These are phyloP conservation scores for Drosophila takahashii DNA, from an alignment of 1,140 invertebrate species.

Conservation along the genomic window DNA sequence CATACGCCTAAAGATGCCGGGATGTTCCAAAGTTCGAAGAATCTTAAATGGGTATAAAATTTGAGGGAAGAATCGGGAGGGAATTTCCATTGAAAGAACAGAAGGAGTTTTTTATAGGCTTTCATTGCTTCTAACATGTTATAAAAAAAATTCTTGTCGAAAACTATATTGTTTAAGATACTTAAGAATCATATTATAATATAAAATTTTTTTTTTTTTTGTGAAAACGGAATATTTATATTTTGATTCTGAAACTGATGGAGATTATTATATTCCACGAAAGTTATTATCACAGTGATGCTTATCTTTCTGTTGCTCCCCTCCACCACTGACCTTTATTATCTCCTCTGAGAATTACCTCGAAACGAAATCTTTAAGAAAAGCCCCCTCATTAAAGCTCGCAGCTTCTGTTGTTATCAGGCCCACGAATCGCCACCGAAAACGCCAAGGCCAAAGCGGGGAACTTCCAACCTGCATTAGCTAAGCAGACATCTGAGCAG, in stretches of 20 bases:
- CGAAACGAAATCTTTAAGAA: slow-evolving; percentile 27
- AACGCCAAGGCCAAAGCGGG: slow-evolving; percentile 51
- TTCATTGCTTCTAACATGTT: too few species aligned
- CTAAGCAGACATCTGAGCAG: slow-evolving; percentile 41
- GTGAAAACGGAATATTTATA: too few species aligned
- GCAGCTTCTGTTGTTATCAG: slow-evolving; percentile 25
- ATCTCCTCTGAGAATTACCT: slow-evolving; percentile 22
- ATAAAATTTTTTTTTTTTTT: too few species aligned
- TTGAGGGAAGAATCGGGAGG: neutral
- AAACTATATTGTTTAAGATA: too few species aligned
- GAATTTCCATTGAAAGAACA: neutral
- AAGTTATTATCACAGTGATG: too few species aligned
- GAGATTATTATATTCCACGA: too few species aligned
- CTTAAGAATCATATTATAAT: too few species aligned
- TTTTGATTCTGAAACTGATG: too few species aligned
- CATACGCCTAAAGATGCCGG: slow-evolving; percentile 11
- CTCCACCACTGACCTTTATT: slow-evolving; percentile 30
- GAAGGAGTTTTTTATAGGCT: too few species aligned
- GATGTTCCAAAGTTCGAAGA: slow-evolving; percentile 21
- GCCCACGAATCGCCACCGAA: slow-evolving; percentile 6
- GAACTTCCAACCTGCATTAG: slow-evolving; percentile 61
- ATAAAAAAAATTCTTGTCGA: too few species aligned
- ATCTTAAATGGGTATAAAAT: neutral
- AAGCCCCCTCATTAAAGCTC: slow-evolving; percentile 30
- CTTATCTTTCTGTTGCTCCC: slow-evolving; percentile 6